Evolutionary conservation across 2,888 invertebrate species (phyloP).

Genomic region (Teleogryllus oceanicus): DNA sequence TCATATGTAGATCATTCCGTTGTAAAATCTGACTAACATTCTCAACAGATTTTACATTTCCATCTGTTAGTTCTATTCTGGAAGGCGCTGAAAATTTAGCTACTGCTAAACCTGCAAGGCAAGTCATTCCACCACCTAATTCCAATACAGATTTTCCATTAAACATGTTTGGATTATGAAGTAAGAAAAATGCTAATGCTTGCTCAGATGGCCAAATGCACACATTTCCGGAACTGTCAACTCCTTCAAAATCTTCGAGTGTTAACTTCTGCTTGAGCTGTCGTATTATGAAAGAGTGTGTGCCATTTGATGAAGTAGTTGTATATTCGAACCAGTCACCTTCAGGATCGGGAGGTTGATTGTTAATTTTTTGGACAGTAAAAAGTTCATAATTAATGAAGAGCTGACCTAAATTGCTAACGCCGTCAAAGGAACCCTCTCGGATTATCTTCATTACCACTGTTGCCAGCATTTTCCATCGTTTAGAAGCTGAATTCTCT

Average conservation of each 20-base stretch:
- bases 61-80: slow-evolving; percentile 70
- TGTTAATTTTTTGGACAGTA: slow-evolving; percentile 46
- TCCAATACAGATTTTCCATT: slow-evolving; percentile 67
- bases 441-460: slow-evolving; percentile 49
- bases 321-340: slow-evolving; percentile 60
- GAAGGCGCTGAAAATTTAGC: slow-evolving; percentile 64
- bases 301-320: slow-evolving; percentile 49
- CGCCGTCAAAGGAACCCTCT: slow-evolving; percentile 20
- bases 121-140: slow-evolving; percentile 82
- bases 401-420: slow-evolving; percentile 53
- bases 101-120: slow-evolving; percentile 69
- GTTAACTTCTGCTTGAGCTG: slow-evolving; percentile 61
- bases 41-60: slow-evolving; percentile 70
- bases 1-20: slow-evolving; percentile 57
- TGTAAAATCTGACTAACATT: slow-evolving; percentile 66
- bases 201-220: slow-evolving; percentile 82
- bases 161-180: slow-evolving; percentile 63
- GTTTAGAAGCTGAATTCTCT: slow-evolving; percentile 59
- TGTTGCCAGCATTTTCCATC: slow-evolving; percentile 68
- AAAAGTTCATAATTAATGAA: slow-evolving; percentile 59
- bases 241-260: slow-evolving; percentile 70
- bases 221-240: slow-evolving; percentile 76
- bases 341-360: slow-evolving; percentile 26
- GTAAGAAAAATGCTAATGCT: slow-evolving; percentile 64
- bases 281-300: slow-evolving; percentile 57